Conservation (phyloP, 2,113 vertebrate species). For the Grallaria varia region DNA sequence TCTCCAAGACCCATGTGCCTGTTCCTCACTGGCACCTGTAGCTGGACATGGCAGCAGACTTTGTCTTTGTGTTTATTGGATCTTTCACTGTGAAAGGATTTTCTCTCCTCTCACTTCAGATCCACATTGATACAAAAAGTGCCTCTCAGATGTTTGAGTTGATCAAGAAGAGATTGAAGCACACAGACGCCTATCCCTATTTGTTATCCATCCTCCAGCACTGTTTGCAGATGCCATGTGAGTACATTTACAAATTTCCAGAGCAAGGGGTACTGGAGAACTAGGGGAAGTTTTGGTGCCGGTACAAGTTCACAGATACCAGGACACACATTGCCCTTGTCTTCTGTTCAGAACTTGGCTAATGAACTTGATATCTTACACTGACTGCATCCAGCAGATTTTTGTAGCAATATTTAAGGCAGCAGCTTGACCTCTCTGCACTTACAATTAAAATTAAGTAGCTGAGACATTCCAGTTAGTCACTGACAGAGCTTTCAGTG, state of each 20-base stretch:
- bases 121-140: slow-evolving; percentile 95
- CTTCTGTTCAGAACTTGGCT: not conserved
- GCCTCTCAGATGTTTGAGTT: slow-evolving; percentile 95
- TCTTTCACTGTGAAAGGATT: not conserved
- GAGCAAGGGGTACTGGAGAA: not conserved
- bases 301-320: not conserved
- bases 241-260: slow-evolving; percentile 61
- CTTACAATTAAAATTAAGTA: not conserved
- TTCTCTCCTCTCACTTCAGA: slow-evolving; percentile 64
- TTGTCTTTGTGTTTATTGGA: not conserved
- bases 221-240: slow-evolving; percentile 95
- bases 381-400: not conserved
- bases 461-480: not conserved
- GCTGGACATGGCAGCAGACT: not conserved
- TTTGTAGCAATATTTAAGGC: not conserved
- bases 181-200: slow-evolving; percentile 94
- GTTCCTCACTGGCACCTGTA: not conserved
- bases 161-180: slow-evolving; percentile 92
- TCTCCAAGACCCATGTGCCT: not conserved
- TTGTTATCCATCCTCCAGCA: slow-evolving; percentile 94
- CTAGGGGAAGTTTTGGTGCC: not conserved
- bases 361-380: not conserved
- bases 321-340: not conserved
- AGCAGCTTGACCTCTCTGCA: not conserved
- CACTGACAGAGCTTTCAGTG: not conserved